phyloP scores from a whole-genome alignment of 2,888 invertebrate species.

The Pristionchus fissidentatus region DNA sequence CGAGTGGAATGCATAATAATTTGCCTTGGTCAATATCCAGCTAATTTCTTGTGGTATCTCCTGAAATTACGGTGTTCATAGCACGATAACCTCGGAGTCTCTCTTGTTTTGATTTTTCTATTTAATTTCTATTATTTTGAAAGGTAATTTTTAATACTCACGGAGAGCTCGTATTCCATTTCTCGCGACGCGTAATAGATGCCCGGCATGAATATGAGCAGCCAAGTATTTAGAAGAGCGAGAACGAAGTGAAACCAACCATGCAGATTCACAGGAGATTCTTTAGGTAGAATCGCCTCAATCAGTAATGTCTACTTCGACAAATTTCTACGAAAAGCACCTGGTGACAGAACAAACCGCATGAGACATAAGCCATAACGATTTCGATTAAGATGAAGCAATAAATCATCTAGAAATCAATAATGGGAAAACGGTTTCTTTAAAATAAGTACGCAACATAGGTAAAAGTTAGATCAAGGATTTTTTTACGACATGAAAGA shows the following conservation, averaged over 20 bases:
- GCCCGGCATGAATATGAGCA: background rate
- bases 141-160: background rate
- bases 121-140: background rate
- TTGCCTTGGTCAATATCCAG: background rate
- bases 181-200: background rate
- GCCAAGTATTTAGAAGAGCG: background rate
- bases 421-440: too few relatives aligned
- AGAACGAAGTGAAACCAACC: conserved; percentile 14
- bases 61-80: background rate
- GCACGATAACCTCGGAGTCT: background rate
- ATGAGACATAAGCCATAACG: background rate
- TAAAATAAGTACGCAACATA: background rate
- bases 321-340: background rate
- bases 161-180: background rate
- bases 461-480: too few relatives aligned
- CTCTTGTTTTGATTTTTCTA: background rate
- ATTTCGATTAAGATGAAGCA: background rate
- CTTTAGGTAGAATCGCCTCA: background rate
- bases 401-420: background rate
- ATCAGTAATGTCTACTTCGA: background rate
- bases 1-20: background rate
- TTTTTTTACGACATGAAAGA: background rate
- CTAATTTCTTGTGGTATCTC: background rate
- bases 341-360: conserved; percentile 7
- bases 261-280: background rate